These are phyloP conservation scores for Stegana nigrithorax DNA, from an alignment of 2,888 invertebrate genomes.

Conservation along the genomic window DNA sequence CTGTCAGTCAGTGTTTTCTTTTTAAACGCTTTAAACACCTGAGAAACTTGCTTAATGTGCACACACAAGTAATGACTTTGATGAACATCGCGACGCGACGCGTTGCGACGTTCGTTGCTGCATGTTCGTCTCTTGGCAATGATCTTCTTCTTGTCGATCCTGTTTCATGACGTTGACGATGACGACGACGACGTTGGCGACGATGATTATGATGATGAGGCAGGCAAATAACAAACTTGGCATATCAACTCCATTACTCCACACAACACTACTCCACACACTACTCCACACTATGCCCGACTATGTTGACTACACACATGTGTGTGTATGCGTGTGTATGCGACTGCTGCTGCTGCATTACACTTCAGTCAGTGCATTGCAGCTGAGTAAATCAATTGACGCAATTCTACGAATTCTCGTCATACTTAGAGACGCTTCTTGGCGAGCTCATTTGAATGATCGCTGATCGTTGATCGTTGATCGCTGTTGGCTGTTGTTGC, in stretches of 20 bases:
- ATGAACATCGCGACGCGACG: neutral
- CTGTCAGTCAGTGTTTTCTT: constrained; percentile 51
- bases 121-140: neutral
- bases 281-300: too few relatives aligned
- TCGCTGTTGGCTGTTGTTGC: too few relatives aligned
- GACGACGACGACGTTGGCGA: neutral
- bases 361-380: too few relatives aligned
- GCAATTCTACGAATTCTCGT: constrained; percentile 66
- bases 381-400: constrained; percentile 69
- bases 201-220: neutral
- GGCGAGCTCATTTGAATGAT: constrained; percentile 5
- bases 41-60: constrained; percentile 62
- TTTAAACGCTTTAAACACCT: constrained; percentile 61
- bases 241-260: neutral
- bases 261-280: too few relatives aligned
- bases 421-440: constrained; percentile 4
- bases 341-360: too few relatives aligned
- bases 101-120: neutral
- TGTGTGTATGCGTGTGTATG: too few relatives aligned
- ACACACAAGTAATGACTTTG: constrained; percentile 42
- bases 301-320: too few relatives aligned
- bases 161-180: neutral
- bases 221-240: neutral
- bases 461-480: too few relatives aligned
- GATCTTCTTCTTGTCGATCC: neutral